Base-by-base conservation (phyloP, 1,140 invertebrate species). In the Rhagoletis zephyria region DNA sequence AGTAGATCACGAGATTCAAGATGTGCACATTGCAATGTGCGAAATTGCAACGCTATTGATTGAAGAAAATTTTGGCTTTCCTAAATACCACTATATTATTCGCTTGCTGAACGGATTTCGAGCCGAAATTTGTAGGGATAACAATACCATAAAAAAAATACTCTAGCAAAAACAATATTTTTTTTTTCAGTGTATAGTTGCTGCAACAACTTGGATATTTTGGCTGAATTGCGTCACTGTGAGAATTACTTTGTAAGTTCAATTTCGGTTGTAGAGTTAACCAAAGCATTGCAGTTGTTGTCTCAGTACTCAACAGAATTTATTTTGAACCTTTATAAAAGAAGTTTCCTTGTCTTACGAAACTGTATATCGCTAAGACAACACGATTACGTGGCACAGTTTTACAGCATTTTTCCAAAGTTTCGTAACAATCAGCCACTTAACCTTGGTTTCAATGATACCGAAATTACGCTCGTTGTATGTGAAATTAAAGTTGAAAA, bases 1-100 rank as follows among this genome's bases (percentile, higher is more conserved):
- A 7, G 60, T 87, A 10, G 60, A 60, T 7, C 51, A 14, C 9
- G 74, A 81, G 16, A 70, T 88, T 7, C 77, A 51, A 4, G 88
- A 89, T 59, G 87, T 89, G 59, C 88, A 89, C 42, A 67, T 88
- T 48, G 59, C 67, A 42, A 85, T 89, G 40, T 88, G 88, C 67
- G 88, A 89, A 87, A 61, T 87, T n/a, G 87, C 85, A 5, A 63
- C 61, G 5, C 63, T 67, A 70, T 16, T 87, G n/a, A 88, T 88
- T 74, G 85, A 87, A 56, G 16, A 60, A n/a, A 30, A n/a, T 59
- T 16, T 14, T 9, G 88, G 85, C 3, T 74, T 88, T 65, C 70
- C 87, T 7, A 30, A 40, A 19, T 4, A 81, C 7, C 81, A 88
- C 81, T 51, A 45, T 19, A 10, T 88, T 14, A 40, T 88, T 48